Conservation (phyloP, 2,888 invertebrate genomes). For the Sarcophaga subvicina region DNA sequence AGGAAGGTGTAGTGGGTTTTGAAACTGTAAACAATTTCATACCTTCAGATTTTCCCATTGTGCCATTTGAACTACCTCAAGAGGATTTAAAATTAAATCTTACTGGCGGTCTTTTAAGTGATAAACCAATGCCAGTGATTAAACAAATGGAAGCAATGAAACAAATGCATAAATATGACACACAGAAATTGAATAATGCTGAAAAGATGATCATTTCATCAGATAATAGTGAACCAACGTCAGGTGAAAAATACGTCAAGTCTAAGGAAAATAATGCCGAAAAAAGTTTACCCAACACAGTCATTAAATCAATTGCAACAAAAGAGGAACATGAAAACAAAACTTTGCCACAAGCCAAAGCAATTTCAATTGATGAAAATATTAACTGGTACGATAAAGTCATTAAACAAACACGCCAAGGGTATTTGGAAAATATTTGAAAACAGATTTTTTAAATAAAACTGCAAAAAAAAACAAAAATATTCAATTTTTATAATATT, state of each 20-base stretch:
- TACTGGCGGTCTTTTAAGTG: neutral
- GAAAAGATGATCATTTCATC: constrained; percentile 5
- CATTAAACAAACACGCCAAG: constrained; percentile 75
- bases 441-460: constrained; percentile 18
- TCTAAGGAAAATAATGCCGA: constrained; percentile 73
- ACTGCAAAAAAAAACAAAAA: neutral
- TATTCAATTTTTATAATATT: neutral
- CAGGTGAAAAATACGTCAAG: constrained; percentile 67
- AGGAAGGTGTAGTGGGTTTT: constrained; percentile 70
- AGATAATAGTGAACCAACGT: neutral
- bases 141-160: neutral
- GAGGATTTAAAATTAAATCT: constrained; percentile 26
- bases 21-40: constrained; percentile 75
- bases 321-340: neutral
- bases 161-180: constrained; percentile 33
- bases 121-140: neutral
- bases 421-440: constrained; percentile 73
- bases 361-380: constrained; percentile 44
- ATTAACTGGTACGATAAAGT: constrained; percentile 75
- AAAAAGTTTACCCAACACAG: constrained; percentile 65
- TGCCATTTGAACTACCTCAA: constrained; percentile 75
- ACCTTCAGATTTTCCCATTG: constrained; percentile 76
- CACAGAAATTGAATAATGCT: constrained; percentile 34
- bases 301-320: neutral
- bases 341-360: constrained; percentile 16